These are phyloP conservation scores for Hoplostethus mediterraneus DNA, from an alignment of 2,797 vertebrate genomes.

Conservation along the genomic window DNA sequence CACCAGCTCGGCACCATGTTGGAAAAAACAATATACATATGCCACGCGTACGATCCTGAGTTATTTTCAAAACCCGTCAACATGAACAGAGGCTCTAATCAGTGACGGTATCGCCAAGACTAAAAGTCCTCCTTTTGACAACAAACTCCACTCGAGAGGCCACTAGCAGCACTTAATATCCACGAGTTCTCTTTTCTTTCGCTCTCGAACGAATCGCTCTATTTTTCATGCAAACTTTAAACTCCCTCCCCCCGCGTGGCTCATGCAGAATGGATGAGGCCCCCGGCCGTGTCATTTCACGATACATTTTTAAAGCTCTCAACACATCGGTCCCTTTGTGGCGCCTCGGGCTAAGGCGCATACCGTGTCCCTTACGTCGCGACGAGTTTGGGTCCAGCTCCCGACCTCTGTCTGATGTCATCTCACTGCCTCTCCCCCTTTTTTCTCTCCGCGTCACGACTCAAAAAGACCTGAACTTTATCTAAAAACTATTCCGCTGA, in stretches of 20 bases:
- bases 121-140: slow-evolving; percentile 2
- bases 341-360: slow-evolving; percentile 26
- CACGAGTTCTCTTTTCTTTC: slow-evolving; percentile 7
- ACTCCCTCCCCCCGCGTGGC: slow-evolving; percentile 22
- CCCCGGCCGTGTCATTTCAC: slow-evolving; percentile 47
- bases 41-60: no score
- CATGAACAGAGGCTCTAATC: no score
- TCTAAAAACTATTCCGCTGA: no score
- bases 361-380: slow-evolving; percentile 42
- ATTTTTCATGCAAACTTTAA: slow-evolving; percentile 54
- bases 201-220: neutral
- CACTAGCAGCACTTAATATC: neutral
- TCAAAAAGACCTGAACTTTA: slow-evolving; percentile 19
- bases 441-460: slow-evolving; percentile 8
- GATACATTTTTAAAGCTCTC: slow-evolving; percentile 58
- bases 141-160: slow-evolving; percentile 18
- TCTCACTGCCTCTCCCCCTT: slow-evolving; percentile 13
- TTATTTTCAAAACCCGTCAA: no score
- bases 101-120: neutral
- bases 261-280: slow-evolving; percentile 59
- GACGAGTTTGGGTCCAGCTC: slow-evolving; percentile 27
- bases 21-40: no score
- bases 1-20: no score
- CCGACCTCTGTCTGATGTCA: slow-evolving; percentile 24
- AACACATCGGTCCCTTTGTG: slow-evolving; percentile 37